Conservation (phyloP, 1,140 invertebrate genomes). For the Psix sp. region DNA sequence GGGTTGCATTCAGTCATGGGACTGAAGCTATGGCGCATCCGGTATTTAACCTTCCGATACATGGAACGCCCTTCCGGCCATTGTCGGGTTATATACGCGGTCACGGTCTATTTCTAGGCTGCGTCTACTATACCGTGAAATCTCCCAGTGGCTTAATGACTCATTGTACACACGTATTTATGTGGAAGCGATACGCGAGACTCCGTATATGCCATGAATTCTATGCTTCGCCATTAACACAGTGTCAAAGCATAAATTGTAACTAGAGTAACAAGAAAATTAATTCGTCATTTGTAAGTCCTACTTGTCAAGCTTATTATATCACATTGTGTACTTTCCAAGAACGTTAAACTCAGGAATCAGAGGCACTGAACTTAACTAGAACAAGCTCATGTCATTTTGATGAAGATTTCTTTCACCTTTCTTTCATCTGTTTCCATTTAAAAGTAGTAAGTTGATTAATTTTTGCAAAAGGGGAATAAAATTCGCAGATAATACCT, state of each 20-base stretch:
- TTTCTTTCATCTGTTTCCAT: neutral
- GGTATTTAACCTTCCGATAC: slow-evolving; percentile 60
- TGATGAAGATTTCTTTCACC: neutral
- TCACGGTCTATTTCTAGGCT: slow-evolving; percentile 56
- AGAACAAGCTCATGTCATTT: slow-evolving; percentile 4
- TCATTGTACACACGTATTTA: slow-evolving; percentile 61
- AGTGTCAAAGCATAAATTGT: slow-evolving; percentile 51
- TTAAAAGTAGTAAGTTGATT: too few relatives aligned
- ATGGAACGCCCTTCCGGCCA: slow-evolving; percentile 61
- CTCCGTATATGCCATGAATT: slow-evolving; percentile 40
- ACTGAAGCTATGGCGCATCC: slow-evolving; percentile 48
- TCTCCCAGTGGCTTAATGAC: slow-evolving; percentile 58
- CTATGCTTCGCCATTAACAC: slow-evolving; percentile 42
- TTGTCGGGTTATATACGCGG: slow-evolving; percentile 57
- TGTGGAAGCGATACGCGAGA: slow-evolving; percentile 43
- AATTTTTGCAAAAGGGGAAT: too few relatives aligned
- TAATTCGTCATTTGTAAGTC: slow-evolving; percentile 40
- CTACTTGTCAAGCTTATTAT: slow-evolving; percentile 21
- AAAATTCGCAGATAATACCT: too few relatives aligned
- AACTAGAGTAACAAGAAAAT: slow-evolving; percentile 50
- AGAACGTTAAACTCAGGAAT: too few relatives aligned
- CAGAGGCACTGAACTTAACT: neutral
- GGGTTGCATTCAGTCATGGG: slow-evolving; percentile 15
- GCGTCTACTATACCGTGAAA: slow-evolving; percentile 39
- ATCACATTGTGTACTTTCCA: slow-evolving; percentile 6